Base-by-base conservation (phyloP, 2,113 vertebrate genomes). In the Pogona vitticeps region DNA sequence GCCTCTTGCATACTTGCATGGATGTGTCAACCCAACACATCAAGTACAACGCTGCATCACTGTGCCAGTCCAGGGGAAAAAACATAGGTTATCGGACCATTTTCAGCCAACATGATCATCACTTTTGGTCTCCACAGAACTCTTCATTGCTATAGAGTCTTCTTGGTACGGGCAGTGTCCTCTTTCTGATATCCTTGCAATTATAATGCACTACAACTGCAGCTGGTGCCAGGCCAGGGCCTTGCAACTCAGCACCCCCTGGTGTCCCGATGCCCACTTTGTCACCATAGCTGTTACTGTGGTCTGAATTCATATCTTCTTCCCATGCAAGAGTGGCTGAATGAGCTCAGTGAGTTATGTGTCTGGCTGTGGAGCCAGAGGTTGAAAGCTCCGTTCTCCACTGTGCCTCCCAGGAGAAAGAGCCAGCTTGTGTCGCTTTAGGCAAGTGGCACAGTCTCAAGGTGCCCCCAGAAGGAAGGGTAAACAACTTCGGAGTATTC, bases 221-320 rank as follows among this genome's bases (percentile, higher is more conserved):
- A 59, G 28, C 26, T 31, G 2, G 5, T 61, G 56, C 58, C 13
- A 12, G 56, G 56, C 58, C 13, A 12, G 56, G 38, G 40, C 56
- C 72, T 36, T 26, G 36, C n/a, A 38, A 26, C 75, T 20, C 20
- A 40, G 42, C 20, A 38, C 31, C 63, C 31, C 14, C 15, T 65
- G 26, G 38, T 26, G 68, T 33, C 36, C 58, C 12, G 46, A 40
- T 4, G 90, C 95, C 93, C 78, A 95, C 94, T 38, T 80, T 87
- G 90, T 95, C 95, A 6, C 71, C n/a, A 46, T 95, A 96, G 83
- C 94, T 90, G 15, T 83, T 89, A 21, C 72, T 75, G 42, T 96
- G 65, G 46, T 80, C 73, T 77, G 92, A 90, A 38, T 82, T 91
- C 85, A 96, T 91, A 12, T 93, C 95, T 26, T 9, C 71, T 59